Evolutionary conservation across 2,113 vertebrate genomes (phyloP).

Genomic region (Dascyllus trimaculatus): DNA sequence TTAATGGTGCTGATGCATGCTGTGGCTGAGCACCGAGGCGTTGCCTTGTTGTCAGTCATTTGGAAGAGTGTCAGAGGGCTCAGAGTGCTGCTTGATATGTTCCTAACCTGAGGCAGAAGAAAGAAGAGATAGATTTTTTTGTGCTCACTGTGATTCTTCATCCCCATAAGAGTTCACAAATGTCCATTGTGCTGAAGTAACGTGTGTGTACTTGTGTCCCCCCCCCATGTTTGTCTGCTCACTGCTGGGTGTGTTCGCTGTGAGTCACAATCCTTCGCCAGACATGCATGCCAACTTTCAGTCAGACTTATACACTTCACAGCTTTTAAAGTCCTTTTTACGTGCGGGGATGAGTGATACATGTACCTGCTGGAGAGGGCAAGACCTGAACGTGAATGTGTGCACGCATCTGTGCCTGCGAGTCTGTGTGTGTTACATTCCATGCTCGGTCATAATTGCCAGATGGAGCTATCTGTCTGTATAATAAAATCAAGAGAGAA

Average conservation of each 20-base stretch:
- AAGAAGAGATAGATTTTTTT: background rate
- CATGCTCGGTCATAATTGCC: slow-evolving; percentile 40
- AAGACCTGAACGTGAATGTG: slow-evolving; percentile 32
- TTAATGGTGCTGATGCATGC: slow-evolving; percentile 52
- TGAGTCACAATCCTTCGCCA: slow-evolving; percentile 48
- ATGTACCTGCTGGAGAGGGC: slow-evolving; percentile 62
- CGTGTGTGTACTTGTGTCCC: slow-evolving; percentile 35
- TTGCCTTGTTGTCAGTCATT: slow-evolving; percentile 61
- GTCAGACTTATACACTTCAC: background rate
- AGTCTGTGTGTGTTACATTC: slow-evolving; percentile 39
- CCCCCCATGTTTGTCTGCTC: background rate
- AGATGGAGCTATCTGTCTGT: slow-evolving; percentile 39
- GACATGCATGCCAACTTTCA: slow-evolving; percentile 27
- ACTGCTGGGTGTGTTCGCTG: slow-evolving; percentile 46
- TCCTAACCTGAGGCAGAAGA: slow-evolving; percentile 39
- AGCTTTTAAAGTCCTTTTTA: slow-evolving; percentile 21
- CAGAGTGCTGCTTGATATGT: slow-evolving; percentile 29
- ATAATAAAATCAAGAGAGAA: slow-evolving; percentile 51
- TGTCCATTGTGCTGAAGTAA: background rate
- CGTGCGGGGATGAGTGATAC: slow-evolving; percentile 16
- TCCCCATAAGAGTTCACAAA: background rate
- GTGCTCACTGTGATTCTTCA: background rate
- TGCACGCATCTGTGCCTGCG: background rate
- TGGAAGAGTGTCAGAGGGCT: slow-evolving; percentile 45
- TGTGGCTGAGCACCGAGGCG: slow-evolving; percentile 58